Conservation (phyloP, 1,140 invertebrate genomes). For the Ericerus pela region DNA sequence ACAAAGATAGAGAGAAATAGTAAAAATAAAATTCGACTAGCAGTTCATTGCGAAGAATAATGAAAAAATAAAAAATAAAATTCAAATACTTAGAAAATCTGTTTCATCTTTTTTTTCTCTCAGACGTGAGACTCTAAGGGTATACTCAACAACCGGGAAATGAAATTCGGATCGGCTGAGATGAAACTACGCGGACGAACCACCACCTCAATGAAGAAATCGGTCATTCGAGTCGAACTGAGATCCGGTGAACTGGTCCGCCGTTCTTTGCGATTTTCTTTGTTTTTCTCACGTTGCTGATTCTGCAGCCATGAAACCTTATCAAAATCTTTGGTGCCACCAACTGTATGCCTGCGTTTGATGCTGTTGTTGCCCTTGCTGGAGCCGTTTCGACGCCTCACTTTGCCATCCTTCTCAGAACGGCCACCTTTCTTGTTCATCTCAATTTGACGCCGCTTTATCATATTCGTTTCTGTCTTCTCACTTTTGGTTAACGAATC, state of each 20-base stretch:
- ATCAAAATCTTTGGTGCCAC: constrained; percentile 71
- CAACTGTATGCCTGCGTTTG: constrained; percentile 79
- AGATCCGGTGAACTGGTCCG: constrained; percentile 47
- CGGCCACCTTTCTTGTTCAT: constrained; percentile 20
- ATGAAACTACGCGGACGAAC: constrained; percentile 40
- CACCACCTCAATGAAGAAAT: constrained; percentile 37
- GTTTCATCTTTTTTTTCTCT: too few species aligned
- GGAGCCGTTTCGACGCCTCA: constrained; percentile 58
- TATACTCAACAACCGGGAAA: constrained; percentile 17
- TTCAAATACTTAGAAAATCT: too few species aligned
- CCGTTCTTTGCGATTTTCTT: constrained; percentile 35
- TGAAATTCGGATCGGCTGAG: constrained; percentile 26
- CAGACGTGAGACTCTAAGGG: constrained; percentile 23
- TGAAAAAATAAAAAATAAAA: too few species aligned
- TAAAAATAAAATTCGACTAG: too few species aligned
- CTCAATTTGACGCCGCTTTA: constrained; percentile 47
- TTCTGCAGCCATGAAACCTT: constrained; percentile 45
- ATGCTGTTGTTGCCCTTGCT: constrained; percentile 40
- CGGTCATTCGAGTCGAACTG: constrained; percentile 34
- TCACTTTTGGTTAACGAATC: constrained; percentile 61
- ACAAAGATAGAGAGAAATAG: too few species aligned
- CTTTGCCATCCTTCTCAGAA: constrained; percentile 35
- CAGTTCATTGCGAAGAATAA: too few species aligned
- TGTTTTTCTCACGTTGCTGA: constrained; percentile 34
- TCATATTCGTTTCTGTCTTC: constrained; percentile 64